Conservation (phyloP, 37 sponge, comb jelly and placozoan genomes). For the Bolinopsis microptera region DNA sequence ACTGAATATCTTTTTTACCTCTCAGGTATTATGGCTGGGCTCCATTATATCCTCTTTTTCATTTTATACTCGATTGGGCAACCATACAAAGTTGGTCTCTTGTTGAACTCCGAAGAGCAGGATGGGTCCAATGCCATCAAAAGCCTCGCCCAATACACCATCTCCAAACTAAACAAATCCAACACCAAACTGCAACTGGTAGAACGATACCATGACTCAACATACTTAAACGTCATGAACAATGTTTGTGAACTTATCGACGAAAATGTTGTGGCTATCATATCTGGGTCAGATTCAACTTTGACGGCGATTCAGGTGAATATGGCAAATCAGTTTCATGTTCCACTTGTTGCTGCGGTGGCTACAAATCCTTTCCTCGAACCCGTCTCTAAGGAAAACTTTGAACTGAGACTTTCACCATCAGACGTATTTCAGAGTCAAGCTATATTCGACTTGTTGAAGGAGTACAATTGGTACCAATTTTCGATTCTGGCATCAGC, state of each 20-base stretch:
- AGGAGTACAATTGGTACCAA: constrained; percentile 12
- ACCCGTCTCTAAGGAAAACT: neutral
- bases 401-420: neutral
- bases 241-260: neutral
- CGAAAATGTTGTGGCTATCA: neutral
- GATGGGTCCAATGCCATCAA: neutral
- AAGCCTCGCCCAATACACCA: neutral
- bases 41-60: neutral
- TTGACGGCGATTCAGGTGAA: neutral
- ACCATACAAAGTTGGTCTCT: neutral
- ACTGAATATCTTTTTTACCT: too few relatives aligned
- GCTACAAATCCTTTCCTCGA: constrained; percentile 9
- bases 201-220: neutral
- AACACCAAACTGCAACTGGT: neutral
- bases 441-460: constrained; percentile 15
- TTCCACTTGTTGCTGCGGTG: neutral
- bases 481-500: constrained; percentile 27
- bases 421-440: neutral
- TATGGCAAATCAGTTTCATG: neutral
- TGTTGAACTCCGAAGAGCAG: neutral
- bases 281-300: neutral
- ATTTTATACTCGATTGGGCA: neutral
- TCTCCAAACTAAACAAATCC: neutral
- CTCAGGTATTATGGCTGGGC: neutral
- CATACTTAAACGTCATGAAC: neutral